A percentile compares a stretch with the other conserved stretches of the same genome.
Evolutionary conservation across 2,113 vertebrate genomes (phyloP).

Genomic region (Zapornia atra): DNA sequence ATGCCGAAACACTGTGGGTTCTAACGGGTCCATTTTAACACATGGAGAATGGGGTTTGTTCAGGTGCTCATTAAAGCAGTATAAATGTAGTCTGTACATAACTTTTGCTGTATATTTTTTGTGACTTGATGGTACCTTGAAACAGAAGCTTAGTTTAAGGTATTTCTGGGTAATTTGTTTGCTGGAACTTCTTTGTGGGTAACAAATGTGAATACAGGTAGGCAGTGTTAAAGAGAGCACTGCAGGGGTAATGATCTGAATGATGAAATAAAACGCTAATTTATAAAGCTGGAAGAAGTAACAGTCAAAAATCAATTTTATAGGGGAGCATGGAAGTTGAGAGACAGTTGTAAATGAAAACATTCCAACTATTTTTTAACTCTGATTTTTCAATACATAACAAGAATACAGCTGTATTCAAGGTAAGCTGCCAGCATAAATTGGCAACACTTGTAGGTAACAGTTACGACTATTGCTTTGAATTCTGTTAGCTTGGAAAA

Average conservation of each 20-base stretch:
- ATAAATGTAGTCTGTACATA: not conserved
- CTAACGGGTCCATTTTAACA: not conserved
- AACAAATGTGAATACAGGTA: not conserved
- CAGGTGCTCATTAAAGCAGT: not conserved
- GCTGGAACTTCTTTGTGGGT: not conserved
- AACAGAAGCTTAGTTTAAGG: not conserved
- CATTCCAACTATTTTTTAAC: conserved; percentile 19
- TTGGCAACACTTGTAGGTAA: not conserved
- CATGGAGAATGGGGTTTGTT: not conserved
- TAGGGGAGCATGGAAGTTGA: not conserved
- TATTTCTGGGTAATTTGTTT: not conserved
- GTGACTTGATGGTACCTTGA: not conserved
- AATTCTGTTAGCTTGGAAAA: not conserved
- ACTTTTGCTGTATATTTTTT: not conserved
- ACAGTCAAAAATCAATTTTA: conserved; percentile 43
- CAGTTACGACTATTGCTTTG: not conserved
- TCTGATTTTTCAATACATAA: conserved; percentile 32
- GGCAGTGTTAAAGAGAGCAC: not conserved
- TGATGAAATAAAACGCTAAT: not conserved
- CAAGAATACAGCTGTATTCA: conserved; percentile 46
- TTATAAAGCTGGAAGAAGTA: conserved; percentile 32
- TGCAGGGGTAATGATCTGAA: conserved; percentile 45
- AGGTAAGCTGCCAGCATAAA: not conserved
- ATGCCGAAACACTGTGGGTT: not conserved
- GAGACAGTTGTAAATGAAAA: not conserved